Conservation (phyloP, 1,140 invertebrate genomes). For the Philotrypesis tridentata region DNA sequence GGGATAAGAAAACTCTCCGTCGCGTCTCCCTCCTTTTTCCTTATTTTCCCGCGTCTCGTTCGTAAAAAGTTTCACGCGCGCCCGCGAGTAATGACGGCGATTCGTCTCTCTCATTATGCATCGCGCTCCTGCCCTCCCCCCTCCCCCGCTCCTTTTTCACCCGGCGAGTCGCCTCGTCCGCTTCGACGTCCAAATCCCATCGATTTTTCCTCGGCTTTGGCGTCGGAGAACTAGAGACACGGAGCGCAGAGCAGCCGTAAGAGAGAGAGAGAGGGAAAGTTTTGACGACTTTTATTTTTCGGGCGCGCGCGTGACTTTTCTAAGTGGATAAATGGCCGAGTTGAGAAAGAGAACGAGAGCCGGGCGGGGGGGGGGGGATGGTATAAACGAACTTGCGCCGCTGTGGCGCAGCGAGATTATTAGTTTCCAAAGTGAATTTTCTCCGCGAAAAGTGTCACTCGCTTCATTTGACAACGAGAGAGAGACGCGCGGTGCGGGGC, state of each 20-base stretch:
- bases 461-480: not conserved
- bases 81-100: slow-evolving; percentile 15
- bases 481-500: not conserved
- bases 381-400: not conserved
- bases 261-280: no score
- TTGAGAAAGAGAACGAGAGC: no score
- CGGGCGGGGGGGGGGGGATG: no score
- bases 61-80: slow-evolving; percentile 15
- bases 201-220: not conserved
- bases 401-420: not conserved
- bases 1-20: not conserved
- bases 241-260: no score
- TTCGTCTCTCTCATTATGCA: slow-evolving; percentile 6
- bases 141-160: no score
- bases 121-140: not conserved
- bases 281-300: no score
- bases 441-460: not conserved
- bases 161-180: no score
- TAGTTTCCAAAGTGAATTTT: not conserved
- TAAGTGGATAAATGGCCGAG: not conserved
- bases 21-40: not conserved
- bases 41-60: not conserved
- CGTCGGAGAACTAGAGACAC: no score
- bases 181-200: not conserved
- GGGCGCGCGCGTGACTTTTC: no score